Conservation (phyloP, 1,140 invertebrate genomes). For the Drosophila pectinifera region DNA sequence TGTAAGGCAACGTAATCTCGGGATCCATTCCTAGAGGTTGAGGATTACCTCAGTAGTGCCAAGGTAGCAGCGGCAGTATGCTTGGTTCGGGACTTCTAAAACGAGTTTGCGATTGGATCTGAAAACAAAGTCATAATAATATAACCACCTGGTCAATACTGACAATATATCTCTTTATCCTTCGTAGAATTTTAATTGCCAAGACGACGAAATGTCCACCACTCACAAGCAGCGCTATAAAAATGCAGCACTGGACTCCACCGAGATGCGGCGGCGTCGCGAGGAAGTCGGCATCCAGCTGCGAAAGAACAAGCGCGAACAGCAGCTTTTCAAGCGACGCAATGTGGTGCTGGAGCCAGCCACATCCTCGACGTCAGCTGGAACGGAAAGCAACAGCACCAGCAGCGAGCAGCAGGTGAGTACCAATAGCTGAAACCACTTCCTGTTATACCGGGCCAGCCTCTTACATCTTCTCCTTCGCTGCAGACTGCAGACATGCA, state of each 20-base stretch:
- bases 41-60: not conserved
- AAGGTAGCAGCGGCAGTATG: not conserved
- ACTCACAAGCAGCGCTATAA: constrained; percentile 97
- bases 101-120: not conserved
- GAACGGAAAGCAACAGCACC: constrained; percentile 56
- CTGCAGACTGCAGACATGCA: constrained; percentile 60
- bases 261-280: constrained; percentile 94
- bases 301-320: constrained; percentile 97
- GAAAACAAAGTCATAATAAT: not conserved
- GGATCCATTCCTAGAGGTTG: not conserved
- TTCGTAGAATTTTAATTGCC: constrained; percentile 13
- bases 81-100: not conserved
- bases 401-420: constrained; percentile 58
- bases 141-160: not conserved
- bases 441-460: not conserved
- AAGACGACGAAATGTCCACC: constrained; percentile 87
- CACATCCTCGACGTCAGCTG: constrained; percentile 13
- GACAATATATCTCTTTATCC: no score
- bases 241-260: constrained; percentile 95
- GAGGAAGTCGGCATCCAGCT: constrained; percentile 99
- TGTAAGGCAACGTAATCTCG: constrained; percentile 1
- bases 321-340: constrained; percentile 95
- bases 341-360: constrained; percentile 89
- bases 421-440: no score
- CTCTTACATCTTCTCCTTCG: not conserved